These are phyloP conservation scores for Melanostoma mellinum DNA, from an alignment of 2,888 invertebrate genomes.

Conservation along the genomic window DNA sequence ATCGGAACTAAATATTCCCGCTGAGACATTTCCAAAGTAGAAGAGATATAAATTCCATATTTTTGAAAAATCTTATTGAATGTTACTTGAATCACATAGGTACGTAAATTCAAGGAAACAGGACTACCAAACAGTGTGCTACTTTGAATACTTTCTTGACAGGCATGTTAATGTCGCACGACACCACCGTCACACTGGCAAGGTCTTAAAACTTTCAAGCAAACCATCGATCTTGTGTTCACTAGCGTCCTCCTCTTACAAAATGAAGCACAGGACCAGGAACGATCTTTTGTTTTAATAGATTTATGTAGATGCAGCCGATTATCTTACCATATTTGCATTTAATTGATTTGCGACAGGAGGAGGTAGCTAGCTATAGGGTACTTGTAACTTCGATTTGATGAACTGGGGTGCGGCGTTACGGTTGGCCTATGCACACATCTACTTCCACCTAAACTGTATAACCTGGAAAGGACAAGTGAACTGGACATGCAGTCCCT, in stretches of 20 bases:
- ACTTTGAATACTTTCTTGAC: too few species aligned
- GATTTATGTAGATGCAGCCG: conserved; percentile 75
- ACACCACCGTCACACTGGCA: conserved; percentile 11
- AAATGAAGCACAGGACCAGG: conserved; percentile 26
- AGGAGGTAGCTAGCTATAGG: conserved; percentile 39
- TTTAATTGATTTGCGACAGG: conserved; percentile 76
- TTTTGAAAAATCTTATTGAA: too few species aligned
- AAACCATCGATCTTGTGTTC: conserved; percentile 73
- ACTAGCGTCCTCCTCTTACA: conserved; percentile 50
- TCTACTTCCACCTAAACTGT: conserved; percentile 11
- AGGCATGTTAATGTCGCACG: neutral
- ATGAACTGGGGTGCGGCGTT: conserved; percentile 56
- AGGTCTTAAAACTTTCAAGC: conserved; percentile 63
- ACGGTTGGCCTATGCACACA: conserved; percentile 10
- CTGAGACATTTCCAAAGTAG: too few species aligned
- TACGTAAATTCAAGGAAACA: too few species aligned
- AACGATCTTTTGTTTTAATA: conserved; percentile 70
- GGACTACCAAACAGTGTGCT: too few species aligned
- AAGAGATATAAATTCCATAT: too few species aligned
- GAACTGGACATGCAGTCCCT: conserved; percentile 43
- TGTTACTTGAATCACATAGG: too few species aligned
- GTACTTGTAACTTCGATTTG: conserved; percentile 10
- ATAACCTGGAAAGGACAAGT: conserved; percentile 35
- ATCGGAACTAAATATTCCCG: too few species aligned
- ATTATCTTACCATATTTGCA: conserved; percentile 77